phyloP scores from a whole-genome alignment of 2,113 vertebrate species.

The Barnardius zonarius region DNA sequence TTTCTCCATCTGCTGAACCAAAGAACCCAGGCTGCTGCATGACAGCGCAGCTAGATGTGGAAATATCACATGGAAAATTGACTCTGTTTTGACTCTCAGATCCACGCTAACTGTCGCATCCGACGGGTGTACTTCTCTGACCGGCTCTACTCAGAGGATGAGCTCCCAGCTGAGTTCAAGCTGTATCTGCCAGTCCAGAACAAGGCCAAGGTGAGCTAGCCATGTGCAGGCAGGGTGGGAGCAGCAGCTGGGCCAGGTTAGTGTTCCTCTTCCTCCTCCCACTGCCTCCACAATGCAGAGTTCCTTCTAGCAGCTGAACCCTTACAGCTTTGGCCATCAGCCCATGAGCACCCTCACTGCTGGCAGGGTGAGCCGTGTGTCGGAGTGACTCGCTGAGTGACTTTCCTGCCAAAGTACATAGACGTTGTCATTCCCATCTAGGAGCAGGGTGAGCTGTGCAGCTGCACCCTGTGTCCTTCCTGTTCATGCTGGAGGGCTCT shows the following conservation, averaged over 20 bases:
- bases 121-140: constrained; percentile 97
- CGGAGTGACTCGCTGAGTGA: neutral
- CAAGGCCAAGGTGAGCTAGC: constrained; percentile 88
- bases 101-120: constrained; percentile 96
- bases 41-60: neutral
- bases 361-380: neutral
- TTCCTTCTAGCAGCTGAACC: neutral
- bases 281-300: neutral
- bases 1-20: neutral
- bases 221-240: neutral
- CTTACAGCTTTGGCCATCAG: neutral
- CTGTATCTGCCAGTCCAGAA: constrained; percentile 94
- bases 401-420: neutral
- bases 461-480: neutral
- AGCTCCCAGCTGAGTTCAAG: constrained; percentile 97
- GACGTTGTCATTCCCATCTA: neutral
- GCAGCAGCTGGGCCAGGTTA: neutral
- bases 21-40: neutral
- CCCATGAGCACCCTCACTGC: neutral
- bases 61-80: neutral
- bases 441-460: neutral
- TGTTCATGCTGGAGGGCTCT: neutral
- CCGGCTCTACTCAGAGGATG: constrained; percentile 94
- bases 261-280: neutral
- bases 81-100: constrained; percentile 72